These are phyloP conservation scores for Amphiprion ocellaris DNA, from an alignment of 2,113 vertebrate species.

Conservation along the genomic window DNA sequence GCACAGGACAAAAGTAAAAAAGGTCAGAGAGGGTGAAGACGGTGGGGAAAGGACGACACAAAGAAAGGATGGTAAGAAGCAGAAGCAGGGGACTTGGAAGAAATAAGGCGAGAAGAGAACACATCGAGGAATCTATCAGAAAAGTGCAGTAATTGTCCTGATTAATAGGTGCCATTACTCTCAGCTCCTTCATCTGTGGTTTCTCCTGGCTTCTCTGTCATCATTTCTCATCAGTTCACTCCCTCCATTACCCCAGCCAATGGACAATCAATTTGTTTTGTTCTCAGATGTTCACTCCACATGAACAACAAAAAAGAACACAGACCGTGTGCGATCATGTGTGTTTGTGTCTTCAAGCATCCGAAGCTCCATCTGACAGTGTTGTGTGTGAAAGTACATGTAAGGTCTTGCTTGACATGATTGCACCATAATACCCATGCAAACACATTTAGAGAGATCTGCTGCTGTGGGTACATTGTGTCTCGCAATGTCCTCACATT, in stretches of 20 bases:
- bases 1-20: neutral
- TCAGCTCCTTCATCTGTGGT: neutral
- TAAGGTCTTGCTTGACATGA: conserved; percentile 23
- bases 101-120: neutral
- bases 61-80: neutral
- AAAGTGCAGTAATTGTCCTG: conserved; percentile 14
- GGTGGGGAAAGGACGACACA: neutral
- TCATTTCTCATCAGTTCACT: conserved; percentile 25
- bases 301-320: neutral
- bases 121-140: conserved; percentile 37
- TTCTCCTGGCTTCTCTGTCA: conserved; percentile 2
- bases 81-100: neutral
- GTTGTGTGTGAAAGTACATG: neutral
- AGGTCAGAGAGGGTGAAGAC: neutral
- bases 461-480: conserved; percentile 37
- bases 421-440: neutral
- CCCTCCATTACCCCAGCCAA: conserved; percentile 10
- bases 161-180: conserved; percentile 39
- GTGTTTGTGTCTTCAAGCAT: conserved; percentile 1
- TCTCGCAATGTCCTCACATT: conserved; percentile 31
- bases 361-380: neutral
- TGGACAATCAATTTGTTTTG: conserved; percentile 24
- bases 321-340: neutral
- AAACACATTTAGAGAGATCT: conserved; percentile 5
- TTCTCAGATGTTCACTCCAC: conserved; percentile 1